A percentile compares a stretch with the other conserved stretches of the same genome.
These are phyloP conservation scores for Cairina moschata DNA, from an alignment of 2,113 vertebrate genomes.

Conservation along the genomic window DNA sequence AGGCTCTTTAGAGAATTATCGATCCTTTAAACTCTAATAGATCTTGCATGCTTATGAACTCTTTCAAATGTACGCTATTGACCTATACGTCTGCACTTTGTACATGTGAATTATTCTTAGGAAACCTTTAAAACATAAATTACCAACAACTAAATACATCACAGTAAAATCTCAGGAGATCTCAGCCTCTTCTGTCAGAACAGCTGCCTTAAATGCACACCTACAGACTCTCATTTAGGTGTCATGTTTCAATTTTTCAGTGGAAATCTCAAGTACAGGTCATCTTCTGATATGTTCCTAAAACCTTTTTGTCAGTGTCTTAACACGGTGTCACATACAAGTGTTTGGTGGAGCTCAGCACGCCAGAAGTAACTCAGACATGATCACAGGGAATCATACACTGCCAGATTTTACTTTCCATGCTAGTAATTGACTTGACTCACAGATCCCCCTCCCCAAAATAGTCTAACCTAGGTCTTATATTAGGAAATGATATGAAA, in stretches of 20 bases:
- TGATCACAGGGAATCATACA: background rate
- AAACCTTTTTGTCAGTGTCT: background rate
- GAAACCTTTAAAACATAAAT: constrained; percentile 59
- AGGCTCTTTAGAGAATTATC: constrained; percentile 30
- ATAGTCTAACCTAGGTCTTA: background rate
- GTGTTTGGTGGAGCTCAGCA: background rate
- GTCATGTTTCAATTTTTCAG: constrained; percentile 1
- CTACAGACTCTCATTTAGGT: background rate
- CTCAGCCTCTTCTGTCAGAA: constrained; percentile 21
- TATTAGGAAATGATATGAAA: background rate
- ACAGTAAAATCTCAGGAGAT: constrained; percentile 10
- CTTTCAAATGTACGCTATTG: constrained; percentile 37
- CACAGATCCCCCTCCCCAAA: background rate
- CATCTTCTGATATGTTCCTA: background rate
- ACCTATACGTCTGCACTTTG: constrained; percentile 24
- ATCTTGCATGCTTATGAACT: constrained; percentile 46
- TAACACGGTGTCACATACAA: background rate
- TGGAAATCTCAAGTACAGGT: background rate
- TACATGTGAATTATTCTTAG: constrained; percentile 62
- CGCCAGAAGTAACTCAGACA: background rate
- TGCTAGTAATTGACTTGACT: background rate
- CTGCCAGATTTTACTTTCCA: background rate
- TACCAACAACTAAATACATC: constrained; percentile 49
- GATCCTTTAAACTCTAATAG: constrained; percentile 39
- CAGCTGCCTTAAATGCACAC: background rate